phyloP scores from a whole-genome alignment of 2,797 vertebrate genomes.

The Allobates femoralis region DNA sequence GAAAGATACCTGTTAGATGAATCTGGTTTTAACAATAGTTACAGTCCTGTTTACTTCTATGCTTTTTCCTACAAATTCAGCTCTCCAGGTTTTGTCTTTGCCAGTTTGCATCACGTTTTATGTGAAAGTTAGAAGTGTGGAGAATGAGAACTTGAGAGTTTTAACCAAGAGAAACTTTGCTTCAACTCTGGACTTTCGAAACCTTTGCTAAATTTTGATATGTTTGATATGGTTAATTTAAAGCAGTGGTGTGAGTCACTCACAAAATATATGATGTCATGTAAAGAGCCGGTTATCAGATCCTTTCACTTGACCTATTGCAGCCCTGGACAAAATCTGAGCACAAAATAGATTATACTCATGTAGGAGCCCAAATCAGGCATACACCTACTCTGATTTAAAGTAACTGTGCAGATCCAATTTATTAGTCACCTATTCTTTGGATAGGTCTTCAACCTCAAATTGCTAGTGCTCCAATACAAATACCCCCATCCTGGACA shows the following conservation, averaged over 20 bases:
- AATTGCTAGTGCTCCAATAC: too few relatives aligned
- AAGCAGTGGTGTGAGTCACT: neutral
- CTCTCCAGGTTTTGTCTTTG: neutral
- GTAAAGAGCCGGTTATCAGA: conserved; percentile 12
- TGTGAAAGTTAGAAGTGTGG: neutral
- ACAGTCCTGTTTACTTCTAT: conserved; percentile 28
- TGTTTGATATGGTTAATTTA: neutral
- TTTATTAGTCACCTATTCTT: too few relatives aligned
- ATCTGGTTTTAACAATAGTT: neutral
- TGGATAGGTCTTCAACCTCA: too few relatives aligned
- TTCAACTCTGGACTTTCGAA: neutral
- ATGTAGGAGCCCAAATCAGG: too few relatives aligned
- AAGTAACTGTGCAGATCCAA: too few relatives aligned
- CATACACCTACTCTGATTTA: too few relatives aligned
- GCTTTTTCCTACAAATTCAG: neutral
- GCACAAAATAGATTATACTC: too few relatives aligned
- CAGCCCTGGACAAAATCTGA: neutral
- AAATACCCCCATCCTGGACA: too few relatives aligned
- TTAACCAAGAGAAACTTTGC: conserved; percentile 12
- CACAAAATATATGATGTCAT: conserved; percentile 18
- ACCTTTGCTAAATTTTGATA: neutral
- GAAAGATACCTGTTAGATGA: conserved; percentile 50
- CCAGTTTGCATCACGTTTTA: neutral
- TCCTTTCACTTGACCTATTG: neutral
- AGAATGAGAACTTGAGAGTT: neutral